Evolutionary conservation across 1,140 invertebrate genomes (phyloP).

Genomic region (Forficula auricularia): DNA sequence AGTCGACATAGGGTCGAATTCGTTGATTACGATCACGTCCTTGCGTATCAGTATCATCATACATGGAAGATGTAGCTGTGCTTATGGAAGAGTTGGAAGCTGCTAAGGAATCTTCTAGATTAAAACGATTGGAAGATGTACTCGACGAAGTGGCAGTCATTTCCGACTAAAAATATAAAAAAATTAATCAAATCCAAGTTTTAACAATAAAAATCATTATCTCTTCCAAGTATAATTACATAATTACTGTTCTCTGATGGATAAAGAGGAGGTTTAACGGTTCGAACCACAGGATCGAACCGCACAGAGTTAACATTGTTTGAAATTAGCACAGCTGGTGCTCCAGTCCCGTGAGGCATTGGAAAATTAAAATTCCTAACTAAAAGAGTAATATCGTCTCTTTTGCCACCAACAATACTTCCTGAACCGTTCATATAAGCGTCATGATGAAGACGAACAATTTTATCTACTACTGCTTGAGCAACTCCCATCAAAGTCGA

Average conservation of each 20-base stretch:
- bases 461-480: constrained; percentile 72
- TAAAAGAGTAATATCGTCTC: constrained; percentile 68
- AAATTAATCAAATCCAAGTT: background rate
- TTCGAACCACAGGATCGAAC: constrained; percentile 39
- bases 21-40: constrained; percentile 33
- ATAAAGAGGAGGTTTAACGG: constrained; percentile 14
- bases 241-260: background rate
- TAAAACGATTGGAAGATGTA: constrained; percentile 7
- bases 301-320: constrained; percentile 25
- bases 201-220: no score
- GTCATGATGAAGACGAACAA: constrained; percentile 67
- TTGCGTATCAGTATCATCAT: constrained; percentile 16
- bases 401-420: constrained; percentile 23
- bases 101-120: constrained; percentile 6
- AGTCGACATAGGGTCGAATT: constrained; percentile 71
- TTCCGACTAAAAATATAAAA: background rate
- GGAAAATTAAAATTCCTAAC: constrained; percentile 75
- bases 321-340: constrained; percentile 15
- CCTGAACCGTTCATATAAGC: constrained; percentile 44
- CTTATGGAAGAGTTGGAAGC: background rate
- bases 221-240: no score
- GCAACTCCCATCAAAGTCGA: constrained; percentile 64
- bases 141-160: background rate
- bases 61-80: constrained; percentile 15
- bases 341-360: constrained; percentile 40